phyloP scores from a whole-genome alignment of 1,140 invertebrate genomes.

The Argopecten irradians region DNA sequence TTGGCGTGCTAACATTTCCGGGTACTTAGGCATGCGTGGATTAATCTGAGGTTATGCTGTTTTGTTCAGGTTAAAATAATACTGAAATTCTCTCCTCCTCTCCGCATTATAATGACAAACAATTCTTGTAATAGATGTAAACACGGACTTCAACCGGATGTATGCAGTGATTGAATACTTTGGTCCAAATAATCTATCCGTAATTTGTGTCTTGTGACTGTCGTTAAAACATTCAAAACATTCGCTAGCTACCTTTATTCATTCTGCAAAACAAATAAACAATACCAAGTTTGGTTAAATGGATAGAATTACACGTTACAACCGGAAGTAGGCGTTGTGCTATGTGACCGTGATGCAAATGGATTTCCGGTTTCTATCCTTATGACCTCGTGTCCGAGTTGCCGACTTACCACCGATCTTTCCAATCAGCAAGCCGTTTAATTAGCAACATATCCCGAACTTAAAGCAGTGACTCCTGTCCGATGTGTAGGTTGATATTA shows the following conservation, averaged over 20 bases:
- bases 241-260: neutral
- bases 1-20: neutral
- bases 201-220: neutral
- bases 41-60: neutral
- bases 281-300: neutral
- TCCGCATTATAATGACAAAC: neutral
- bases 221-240: neutral
- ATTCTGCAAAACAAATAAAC: neutral
- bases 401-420: neutral
- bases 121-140: neutral
- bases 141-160: neutral
- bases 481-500: neutral
- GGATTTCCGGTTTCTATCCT: neutral
- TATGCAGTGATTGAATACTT: no score
- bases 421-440: neutral
- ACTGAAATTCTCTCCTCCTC: neutral
- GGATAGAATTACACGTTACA: neutral
- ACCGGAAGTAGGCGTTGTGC: neutral
- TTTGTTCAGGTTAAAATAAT: neutral
- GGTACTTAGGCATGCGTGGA: neutral
- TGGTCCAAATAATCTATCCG: no score
- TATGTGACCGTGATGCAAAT: conserved; percentile 2
- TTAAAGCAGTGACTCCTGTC: neutral
- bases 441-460: neutral
- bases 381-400: neutral